Conservation (phyloP, 53 echinoderm and acorn worm genomes). For the Holothuria leucospilota region DNA sequence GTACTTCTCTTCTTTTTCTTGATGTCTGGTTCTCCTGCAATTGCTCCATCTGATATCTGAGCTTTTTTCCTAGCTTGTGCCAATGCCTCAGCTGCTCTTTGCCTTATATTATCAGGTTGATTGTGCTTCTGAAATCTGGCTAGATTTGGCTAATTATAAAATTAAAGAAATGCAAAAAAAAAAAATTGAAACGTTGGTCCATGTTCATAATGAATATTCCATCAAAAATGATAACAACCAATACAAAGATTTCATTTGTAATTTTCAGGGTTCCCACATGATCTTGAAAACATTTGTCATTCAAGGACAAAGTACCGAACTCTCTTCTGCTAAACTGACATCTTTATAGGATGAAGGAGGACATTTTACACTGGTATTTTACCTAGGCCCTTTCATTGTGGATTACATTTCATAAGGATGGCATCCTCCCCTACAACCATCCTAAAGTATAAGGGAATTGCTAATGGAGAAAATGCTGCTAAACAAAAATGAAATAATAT, state of each 20-base stretch:
- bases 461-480: no score
- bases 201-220: background rate
- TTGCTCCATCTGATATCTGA: constrained; percentile 25
- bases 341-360: no score
- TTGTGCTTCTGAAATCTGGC: constrained; percentile 90
- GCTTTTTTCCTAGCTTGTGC: constrained; percentile 62
- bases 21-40: constrained; percentile 73
- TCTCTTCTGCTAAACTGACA: no score
- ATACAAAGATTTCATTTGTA: background rate
- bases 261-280: no score
- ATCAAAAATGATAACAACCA: background rate
- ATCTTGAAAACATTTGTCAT: no score
- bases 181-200: background rate
- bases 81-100: constrained; percentile 91
- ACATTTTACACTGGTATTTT: no score
- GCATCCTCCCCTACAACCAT: no score
- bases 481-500: no score
- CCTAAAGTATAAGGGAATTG: no score
- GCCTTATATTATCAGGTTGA: constrained; percentile 91
- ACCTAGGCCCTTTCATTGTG: no score
- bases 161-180: background rate
- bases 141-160: constrained; percentile 76
- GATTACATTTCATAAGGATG: no score
- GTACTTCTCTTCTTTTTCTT: constrained; percentile 83
- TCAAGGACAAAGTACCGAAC: no score